phyloP scores from a whole-genome alignment of 2,113 vertebrate genomes.

The Pseudopipra pipra region DNA sequence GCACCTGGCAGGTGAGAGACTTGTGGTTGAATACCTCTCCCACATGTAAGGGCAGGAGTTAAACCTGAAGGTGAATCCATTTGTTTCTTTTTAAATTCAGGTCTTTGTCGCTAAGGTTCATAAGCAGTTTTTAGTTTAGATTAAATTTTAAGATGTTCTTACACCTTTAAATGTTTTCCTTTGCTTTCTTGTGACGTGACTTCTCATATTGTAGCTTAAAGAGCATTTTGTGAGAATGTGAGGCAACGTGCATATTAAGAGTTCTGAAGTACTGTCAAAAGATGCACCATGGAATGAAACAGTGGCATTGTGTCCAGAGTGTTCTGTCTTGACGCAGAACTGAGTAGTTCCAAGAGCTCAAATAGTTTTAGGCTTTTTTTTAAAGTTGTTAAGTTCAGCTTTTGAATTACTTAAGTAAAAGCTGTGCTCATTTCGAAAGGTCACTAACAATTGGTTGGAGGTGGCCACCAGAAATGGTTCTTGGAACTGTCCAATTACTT shows the following conservation, averaged over 20 bases:
- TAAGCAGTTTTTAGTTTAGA: not conserved
- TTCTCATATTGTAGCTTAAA: not conserved
- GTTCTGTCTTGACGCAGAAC: not conserved
- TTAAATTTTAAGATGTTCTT: not conserved
- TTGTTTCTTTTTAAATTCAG: not conserved
- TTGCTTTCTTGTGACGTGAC: not conserved
- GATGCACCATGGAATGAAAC: not conserved
- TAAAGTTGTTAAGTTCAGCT: not conserved
- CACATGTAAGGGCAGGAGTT: not conserved
- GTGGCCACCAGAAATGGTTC: not conserved
- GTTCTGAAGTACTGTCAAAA: conserved; percentile 15
- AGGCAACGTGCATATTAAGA: not conserved
- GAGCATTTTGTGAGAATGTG: not conserved
- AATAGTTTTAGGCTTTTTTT: not conserved
- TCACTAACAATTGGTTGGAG: not conserved
- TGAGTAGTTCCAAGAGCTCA: not conserved
- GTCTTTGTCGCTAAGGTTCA: not conserved
- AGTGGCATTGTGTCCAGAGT: not conserved
- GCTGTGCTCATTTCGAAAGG: not conserved
- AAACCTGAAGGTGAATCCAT: not conserved
- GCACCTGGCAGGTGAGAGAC: not conserved
- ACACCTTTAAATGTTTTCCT: not conserved
- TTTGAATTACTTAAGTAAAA: not conserved
- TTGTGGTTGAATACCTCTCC: not conserved
- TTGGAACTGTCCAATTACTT: not conserved